Percentiles rank a stretch among this genome's conserved stretches.
Conservation (phyloP, 2,888 invertebrate species). For the Tetramorium bicarinatum region DNA sequence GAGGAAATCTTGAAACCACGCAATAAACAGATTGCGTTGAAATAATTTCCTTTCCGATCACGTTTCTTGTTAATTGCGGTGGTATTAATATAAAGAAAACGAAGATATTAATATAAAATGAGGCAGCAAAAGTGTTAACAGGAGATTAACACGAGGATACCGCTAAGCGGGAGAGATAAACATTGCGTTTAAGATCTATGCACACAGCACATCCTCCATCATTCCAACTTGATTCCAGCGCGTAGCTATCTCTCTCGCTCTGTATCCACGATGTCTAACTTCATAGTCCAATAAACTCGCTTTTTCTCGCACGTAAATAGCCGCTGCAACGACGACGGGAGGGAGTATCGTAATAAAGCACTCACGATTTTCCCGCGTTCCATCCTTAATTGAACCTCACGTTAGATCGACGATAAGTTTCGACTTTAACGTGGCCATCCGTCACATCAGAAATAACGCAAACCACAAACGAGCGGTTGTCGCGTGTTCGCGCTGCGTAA, state of each 20-base stretch:
- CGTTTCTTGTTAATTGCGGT: background rate
- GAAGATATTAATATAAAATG: background rate
- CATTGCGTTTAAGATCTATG: slow-evolving; percentile 6
- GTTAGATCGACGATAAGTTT: slow-evolving; percentile 39
- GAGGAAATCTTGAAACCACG: background rate
- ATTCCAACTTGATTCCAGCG: background rate
- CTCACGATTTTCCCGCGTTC: slow-evolving; percentile 29
- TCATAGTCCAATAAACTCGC: slow-evolving; percentile 30
- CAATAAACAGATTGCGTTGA: background rate
- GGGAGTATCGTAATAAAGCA: slow-evolving; percentile 30
- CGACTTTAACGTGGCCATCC: slow-evolving; percentile 30
- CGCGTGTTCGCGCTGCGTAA: slow-evolving; percentile 59
- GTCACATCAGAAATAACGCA: slow-evolving; percentile 46
- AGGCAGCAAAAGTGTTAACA: background rate
- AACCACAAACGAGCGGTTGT: slow-evolving; percentile 52
- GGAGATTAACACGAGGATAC: background rate
- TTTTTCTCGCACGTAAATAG: slow-evolving; percentile 20
- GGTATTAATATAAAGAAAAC: background rate
- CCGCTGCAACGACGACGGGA: background rate
- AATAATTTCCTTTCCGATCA: background rate
- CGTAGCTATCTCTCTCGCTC: background rate
- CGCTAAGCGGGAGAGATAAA: slow-evolving; percentile 13
- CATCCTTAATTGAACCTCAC: slow-evolving; percentile 26
- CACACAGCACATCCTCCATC: background rate
- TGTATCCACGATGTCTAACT: slow-evolving; percentile 7